Evolutionary conservation across 2,113 vertebrate species (phyloP), one percentile per base, ranked within the genome.

Genomic region (Hippolais icterina): DNA sequence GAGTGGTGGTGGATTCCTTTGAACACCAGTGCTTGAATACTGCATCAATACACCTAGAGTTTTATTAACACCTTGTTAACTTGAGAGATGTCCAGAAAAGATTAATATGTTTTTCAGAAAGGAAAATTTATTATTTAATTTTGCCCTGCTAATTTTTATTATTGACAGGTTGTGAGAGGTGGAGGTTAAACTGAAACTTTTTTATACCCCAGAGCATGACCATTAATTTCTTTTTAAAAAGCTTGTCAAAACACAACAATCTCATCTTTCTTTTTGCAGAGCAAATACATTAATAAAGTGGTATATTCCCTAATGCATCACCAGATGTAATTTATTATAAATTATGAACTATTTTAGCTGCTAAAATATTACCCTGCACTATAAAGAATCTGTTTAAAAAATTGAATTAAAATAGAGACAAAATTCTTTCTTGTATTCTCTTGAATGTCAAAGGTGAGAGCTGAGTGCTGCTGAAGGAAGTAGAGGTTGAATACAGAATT

Each of bases 21-120:
- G 95, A 91, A 96, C 80, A 90, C 74, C 87, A 84, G 85, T 90
- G 89, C 97, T 97, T 97, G 93, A 85, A 18, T 96, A 94, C 95
- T 75, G 79, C 96, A 95, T 97, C 96, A 85, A 39, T n/a, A 21
- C 49, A 60, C 89, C 94, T 47, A 42, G 22, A 78, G 92, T 98
- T 97, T 97, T 97, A 97, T 97, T 98, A 98, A 98, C 97, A 98
- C 96, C 91, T 96, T 97, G 91, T 97, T 98, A 98, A 98, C 97
- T 98, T 98, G 98, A 98, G 98, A 97, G 94, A 86, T 96, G 91
- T 94, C 86, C 94, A 94, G 96, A 97, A 97, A 96, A 98, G 93
- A 61, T 96, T 87, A 96, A 96, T 98, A 91, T 80, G 50, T 95
- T 95, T 92, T 96, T 93, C 66, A 94, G 90, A 85, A 93, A 82